Base-by-base conservation (phyloP, 2,797 vertebrate genomes). In the Aplochiton taeniatus region DNA sequence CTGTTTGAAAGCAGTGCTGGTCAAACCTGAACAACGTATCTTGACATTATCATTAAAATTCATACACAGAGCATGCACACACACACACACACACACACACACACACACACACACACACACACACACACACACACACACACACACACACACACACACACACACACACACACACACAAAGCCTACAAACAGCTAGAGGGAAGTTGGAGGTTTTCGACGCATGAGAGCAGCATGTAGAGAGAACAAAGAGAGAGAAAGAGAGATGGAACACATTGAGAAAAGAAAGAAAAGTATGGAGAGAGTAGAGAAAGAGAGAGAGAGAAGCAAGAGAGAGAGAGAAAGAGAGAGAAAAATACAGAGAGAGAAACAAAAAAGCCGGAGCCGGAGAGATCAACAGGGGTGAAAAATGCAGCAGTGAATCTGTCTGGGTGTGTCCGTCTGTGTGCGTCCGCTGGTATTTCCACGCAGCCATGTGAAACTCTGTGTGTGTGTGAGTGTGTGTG, bases 371-470 rank as follows among this genome's bases (percentile, higher is more conserved):
- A 8, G 20, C 14, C 20, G 69, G 4, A 14, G 44, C 18, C 10
- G 4, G 14, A 56, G n/a, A 70, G 54, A 64, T 19, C 14, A 45
- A 72, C 44, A 59, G 70, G 57, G 65, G 69, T 56, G 73, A 70
- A 67, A 68, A 9, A 31, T 19, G n/a, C 69, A 79, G 48, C 68
- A 66, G 11, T 62, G 48, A 20, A 59, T 73, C 54, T 66, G 70
- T 59, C 56, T 77, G 61, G 8, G 43, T 18, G 16, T 69, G 76
- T 58, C 10, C 20, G 11, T 64, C 9, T 44, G 16, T 62, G 31
- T 44, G 12, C 58, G 50, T 61, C 42, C 48, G 58, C 31, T 31
- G 2, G 6, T 31, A 31, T 31, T 2, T 31, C 6, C 31, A 31
- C 6, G 6, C 3, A 31, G 31, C 6, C 31, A 31, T 31, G 31